Percentiles rank a stretch among this genome's conserved stretches.
phyloP scores from a whole-genome alignment of 2,113 vertebrate species.

The Hypanus sabinus region DNA sequence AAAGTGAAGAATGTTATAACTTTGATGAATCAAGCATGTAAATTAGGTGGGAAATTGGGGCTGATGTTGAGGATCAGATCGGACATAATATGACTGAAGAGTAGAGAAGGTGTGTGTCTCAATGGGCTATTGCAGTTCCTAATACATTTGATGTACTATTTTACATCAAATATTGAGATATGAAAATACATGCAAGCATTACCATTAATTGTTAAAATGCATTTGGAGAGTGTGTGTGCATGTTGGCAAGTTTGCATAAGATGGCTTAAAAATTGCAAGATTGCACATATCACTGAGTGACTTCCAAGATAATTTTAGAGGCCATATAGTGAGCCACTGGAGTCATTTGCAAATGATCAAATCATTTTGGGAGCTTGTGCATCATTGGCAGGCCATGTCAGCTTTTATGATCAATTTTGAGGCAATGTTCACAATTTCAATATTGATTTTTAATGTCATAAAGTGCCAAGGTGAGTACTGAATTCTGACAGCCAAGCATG shows the following conservation, averaged over 20 bases:
- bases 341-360: neutral
- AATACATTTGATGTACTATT: too few species aligned
- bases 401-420: neutral
- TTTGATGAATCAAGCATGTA: too few species aligned
- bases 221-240: neutral
- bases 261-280: neutral
- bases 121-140: too few species aligned
- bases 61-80: too few species aligned
- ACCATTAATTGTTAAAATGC: neutral
- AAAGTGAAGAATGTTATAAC: too few species aligned
- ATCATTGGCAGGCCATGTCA: neutral
- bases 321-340: too few species aligned
- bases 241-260: neutral
- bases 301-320: neutral
- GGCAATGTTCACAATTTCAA: neutral
- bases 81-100: too few species aligned
- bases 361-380: neutral
- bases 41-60: too few species aligned
- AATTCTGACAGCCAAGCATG: neutral
- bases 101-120: too few species aligned
- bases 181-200: neutral
- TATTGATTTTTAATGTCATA: neutral
- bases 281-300: neutral
- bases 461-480: neutral
- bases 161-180: neutral